Evolutionary conservation across 2,113 vertebrate genomes (phyloP), one percentile per base, ranked within the genome.

Genomic region (Phrynosoma platyrhinos): DNA sequence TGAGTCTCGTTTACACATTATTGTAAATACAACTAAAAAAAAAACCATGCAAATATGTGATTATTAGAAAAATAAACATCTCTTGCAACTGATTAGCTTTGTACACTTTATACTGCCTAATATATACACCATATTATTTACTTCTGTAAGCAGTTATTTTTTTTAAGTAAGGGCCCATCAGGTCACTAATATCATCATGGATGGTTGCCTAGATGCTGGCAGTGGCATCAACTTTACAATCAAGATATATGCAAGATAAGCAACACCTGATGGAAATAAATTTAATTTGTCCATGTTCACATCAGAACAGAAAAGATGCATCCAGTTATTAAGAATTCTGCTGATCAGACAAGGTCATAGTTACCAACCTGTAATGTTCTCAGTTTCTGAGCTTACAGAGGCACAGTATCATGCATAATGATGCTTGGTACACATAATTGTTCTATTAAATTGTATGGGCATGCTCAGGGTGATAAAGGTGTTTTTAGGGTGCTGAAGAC

Each of bases 21-120:
- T 76, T 78, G 42, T 4, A 78, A 85, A 13, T 88, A 72, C 58
- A 90, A 86, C 88, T 88, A 80, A 79, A 88, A 13, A 77, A 6
- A 8, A 47, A 66, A 5, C 7, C 20, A 14, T 69, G 83, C 47
- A 71, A 90, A 87, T 0, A 71, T 0, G 62, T 36, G 85, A 8
- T 14, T 62, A 25, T 27, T 82, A 53, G 27, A 91, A 87, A 82
- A 42, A 83, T 80, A 23, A 6, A 53, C 5, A 16, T 40, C 0
- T 58, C n/a, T 0, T 0, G 77, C 1, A 78, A 20, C 81, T 85
- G 79, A 12, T 32, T 21, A 52, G 12, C 27, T 81, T 58, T 27
- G 9, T n/a, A 58, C 47, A 32, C 7, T 72, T 72, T 53, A 84
- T 14, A 47, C 6, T 36, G 1, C n/a, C 12, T 2, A 9, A 8